Evolutionary conservation across 2,797 vertebrate genomes (phyloP), one percentile per base, ranked within the genome.

Genomic region (Hippopotamyrus pictus): DNA sequence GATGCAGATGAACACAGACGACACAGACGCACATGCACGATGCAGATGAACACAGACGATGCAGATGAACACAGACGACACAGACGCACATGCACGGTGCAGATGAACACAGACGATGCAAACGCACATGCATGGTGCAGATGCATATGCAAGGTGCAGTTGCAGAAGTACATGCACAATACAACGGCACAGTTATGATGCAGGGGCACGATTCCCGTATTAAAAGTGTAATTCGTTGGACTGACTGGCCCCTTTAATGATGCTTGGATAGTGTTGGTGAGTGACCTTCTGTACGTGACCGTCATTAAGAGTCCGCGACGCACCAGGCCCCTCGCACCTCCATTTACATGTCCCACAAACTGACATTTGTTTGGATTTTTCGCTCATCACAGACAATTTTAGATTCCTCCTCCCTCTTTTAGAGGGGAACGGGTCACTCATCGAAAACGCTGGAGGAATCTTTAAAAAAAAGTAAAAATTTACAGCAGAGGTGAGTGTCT

Each of bases 401-500:
- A 41, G 73, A 44, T 44, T 79, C 73, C 14, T n/a, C 73, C 37
- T 41, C 82, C n/a, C 44, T 25, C 9, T 25, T 84, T 25, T 25
- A 11, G 46, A 12, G 82, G 82, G 41, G 82, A 41, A 41, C 12
- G 69, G 69, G 69, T 65, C 62, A 29, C 22, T 65, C 69, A 76
- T 76, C 33, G 29, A 76, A 76, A 76, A 76, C 17, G 17, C 73
- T 41, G 48, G 50, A 50, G 83, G 44, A 85, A 25, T 62, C 59
- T 25, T 62, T 89, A 29, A 51, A 86, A 37, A 46, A 19, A 7
- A 86, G 84, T 51, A 25, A 88, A 62, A 89, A 91, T 89, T 48
- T 91, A 89, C 92, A 90, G 90, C 91, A 91, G 90, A 91, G 92
- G 33, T 91, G 90, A 90, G 92, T 91, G 91, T 85, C 91, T 93